Evolutionary conservation across 2,888 invertebrate species (phyloP), one percentile per base, ranked within the genome.

Genomic region (Calliopum simillimum): DNA sequence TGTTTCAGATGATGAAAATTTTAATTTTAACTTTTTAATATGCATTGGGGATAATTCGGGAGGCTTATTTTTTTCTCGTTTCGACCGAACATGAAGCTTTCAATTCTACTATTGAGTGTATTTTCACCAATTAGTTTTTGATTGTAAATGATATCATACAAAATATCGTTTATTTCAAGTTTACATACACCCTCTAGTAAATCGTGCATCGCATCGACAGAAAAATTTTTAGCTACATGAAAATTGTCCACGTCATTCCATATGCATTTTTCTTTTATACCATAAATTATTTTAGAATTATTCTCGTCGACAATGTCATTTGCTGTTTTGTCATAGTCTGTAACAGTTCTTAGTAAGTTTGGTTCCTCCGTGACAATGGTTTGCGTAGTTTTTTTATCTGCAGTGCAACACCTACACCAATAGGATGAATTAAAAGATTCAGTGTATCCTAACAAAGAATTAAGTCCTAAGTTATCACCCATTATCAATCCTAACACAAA

Each of bases 401-500:
- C 2, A 23, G 4, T 56, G 21, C 56, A 56, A 25, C 25, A 23
- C 5, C 56, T 21, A 23, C 25, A 56, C 21, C 21, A 56, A 56
- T 21, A 56, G 21, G 56, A 23, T 23, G 56, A 25, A 56, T 23
- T 56, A 23, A 56, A 56, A 13, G 19, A 23, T 23, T 21, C 5
- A 14, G 21, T 12, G 21, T 23, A 56, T 23, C 56, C 23, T 14
- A 56, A 25, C 21, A 56, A 23, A n/a, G n/a, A n/a, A n/a, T n/a
- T n/a, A n/a, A n/a, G n/a, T n/a, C 23, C 56, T 21, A 56, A 56
- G 56, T 25, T 23, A 25, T 56, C 56, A 25, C 56, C 23, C 21
- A 56, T 25, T 12, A 56, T 56, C 23, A 56, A 56, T 23, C 23
- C 56, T 56, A 56, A 56, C 14, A 56, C 4, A 13, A 56, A 56